Conservation (phyloP, 1,140 invertebrate genomes). For the Plodia interpunctella region DNA sequence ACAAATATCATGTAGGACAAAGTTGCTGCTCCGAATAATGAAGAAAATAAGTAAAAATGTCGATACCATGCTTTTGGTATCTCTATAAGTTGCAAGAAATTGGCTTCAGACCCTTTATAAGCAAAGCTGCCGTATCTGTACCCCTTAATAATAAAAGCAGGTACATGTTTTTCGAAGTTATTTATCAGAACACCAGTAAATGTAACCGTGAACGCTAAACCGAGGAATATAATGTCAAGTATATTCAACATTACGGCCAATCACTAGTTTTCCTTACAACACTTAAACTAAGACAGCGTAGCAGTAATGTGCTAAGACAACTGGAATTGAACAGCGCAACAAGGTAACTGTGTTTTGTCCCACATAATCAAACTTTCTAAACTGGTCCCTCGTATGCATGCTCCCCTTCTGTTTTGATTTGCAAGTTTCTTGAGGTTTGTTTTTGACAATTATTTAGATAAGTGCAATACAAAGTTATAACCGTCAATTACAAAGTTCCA, state of each 20-base stretch:
- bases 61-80: conserved; percentile 86
- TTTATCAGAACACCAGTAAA: conserved; percentile 79
- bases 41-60: conserved; percentile 85
- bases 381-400: not conserved
- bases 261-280: not conserved
- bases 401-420: too few species aligned
- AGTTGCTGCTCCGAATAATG: conserved; percentile 71
- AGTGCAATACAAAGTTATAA: not conserved
- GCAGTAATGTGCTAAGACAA: not conserved
- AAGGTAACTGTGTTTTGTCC: not conserved
- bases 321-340: not conserved
- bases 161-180: conserved; percentile 80
- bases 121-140: conserved; percentile 84
- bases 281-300: not conserved
- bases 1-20: conserved; percentile 74
- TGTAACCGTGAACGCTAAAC: conserved; percentile 69
- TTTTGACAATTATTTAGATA: not conserved
- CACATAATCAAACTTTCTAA: conserved; percentile 12
- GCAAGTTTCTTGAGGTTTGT: not conserved
- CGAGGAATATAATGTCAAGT: conserved; percentile 77
- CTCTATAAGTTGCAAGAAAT: conserved; percentile 76
- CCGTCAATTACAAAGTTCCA: not conserved
- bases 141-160: conserved; percentile 78
- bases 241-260: conserved; percentile 72
- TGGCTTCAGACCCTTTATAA: conserved; percentile 71